A percentile compares a stretch with the other conserved stretches of the same genome.
These are phyloP conservation scores for Frankliniella fusca DNA, from an alignment of 2,888 invertebrate species.

Conservation along the genomic window DNA sequence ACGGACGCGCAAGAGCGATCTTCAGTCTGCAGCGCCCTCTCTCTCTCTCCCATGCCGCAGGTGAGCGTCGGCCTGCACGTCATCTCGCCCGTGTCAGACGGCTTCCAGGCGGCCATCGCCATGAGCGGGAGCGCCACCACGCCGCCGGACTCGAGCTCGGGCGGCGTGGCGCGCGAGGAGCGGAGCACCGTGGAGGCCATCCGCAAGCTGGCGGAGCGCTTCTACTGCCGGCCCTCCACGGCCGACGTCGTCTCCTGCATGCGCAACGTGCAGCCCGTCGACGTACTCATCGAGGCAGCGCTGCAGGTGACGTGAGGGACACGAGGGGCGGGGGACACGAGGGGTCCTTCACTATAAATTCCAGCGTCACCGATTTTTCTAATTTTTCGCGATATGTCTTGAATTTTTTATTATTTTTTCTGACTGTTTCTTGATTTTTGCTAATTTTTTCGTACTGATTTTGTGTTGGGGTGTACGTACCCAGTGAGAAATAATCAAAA, in stretches of 20 bases:
- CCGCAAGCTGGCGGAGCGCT: conserved; percentile 64
- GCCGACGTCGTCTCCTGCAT: conserved; percentile 48
- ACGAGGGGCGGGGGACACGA: no score
- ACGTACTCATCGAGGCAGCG: neutral
- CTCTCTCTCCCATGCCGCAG: neutral
- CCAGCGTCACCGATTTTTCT: no score
- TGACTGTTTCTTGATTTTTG: no score
- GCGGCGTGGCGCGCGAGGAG: neutral
- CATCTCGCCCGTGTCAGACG: conserved; percentile 51
- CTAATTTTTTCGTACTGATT: no score
- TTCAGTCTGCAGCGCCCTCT: no score
- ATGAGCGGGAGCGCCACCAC: conserved; percentile 57
- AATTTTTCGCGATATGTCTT: no score
- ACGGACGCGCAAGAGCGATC: no score
- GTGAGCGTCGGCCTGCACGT: conserved; percentile 72
- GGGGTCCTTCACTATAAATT: no score
- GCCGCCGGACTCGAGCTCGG: conserved; percentile 5
- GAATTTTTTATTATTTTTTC: no score
- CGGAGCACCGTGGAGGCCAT: conserved; percentile 54
- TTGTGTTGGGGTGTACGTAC: no score
- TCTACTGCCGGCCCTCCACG: conserved; percentile 59
- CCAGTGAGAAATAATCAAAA: no score
- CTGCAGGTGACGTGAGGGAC: neutral
- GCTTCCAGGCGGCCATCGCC: conserved; percentile 69
- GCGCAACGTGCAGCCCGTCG: conserved; percentile 21